Evolutionary conservation across 2,888 invertebrate genomes (phyloP).

Genomic region (Coelinius sp.): DNA sequence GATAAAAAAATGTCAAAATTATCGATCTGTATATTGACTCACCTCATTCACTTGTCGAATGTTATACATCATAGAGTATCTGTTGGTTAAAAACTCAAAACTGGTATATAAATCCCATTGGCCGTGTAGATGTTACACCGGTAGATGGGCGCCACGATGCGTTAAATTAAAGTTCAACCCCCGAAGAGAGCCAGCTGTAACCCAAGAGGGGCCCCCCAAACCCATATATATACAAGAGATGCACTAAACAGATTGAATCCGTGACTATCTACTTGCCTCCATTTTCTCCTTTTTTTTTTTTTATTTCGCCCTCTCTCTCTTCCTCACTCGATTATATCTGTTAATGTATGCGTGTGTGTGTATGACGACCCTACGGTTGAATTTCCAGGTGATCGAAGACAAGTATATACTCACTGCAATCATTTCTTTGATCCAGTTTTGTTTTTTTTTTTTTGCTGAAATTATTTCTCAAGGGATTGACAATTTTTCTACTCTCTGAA

Average conservation of each 20-base stretch:
- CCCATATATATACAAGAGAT: constrained; percentile 26
- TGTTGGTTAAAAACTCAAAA: constrained; percentile 18
- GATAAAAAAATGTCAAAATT: background rate
- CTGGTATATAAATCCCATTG: constrained; percentile 9
- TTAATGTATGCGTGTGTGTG: constrained; percentile 5
- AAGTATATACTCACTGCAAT: constrained; percentile 22
- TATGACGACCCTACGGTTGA: background rate
- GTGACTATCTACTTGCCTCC: constrained; percentile 47
- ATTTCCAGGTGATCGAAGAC: constrained; percentile 40
- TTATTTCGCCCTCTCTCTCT: background rate
- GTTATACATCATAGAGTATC: constrained; percentile 40
- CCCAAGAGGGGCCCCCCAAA: constrained; percentile 38
- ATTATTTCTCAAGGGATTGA: constrained; percentile 13
- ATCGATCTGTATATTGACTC: background rate
- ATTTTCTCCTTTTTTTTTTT: constrained; percentile 19
- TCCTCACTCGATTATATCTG: background rate
- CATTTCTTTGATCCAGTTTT: constrained; percentile 38
- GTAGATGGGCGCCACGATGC: constrained; percentile 59
- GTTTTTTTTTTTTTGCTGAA: background rate
- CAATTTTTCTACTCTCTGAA: background rate
- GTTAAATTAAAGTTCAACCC: constrained; percentile 69
- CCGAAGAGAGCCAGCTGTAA: constrained; percentile 49
- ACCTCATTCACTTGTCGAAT: constrained; percentile 36
- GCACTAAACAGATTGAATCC: constrained; percentile 48
- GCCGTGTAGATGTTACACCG: constrained; percentile 44